Base-by-base conservation (phyloP, 2,888 invertebrate genomes). In the Pyrgus malvae region DNA sequence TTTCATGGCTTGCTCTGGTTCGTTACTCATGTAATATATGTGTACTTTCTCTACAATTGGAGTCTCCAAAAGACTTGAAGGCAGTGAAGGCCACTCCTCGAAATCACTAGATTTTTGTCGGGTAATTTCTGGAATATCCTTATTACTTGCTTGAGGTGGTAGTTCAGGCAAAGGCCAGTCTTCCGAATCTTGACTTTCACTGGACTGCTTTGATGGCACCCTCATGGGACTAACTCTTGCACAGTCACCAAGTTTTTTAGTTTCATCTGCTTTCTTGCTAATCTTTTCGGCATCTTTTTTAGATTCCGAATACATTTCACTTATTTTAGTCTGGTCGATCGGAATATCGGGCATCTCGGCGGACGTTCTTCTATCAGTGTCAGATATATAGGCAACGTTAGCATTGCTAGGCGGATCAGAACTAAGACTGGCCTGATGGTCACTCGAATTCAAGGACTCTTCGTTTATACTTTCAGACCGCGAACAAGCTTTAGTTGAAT, bases 311-410 rank as follows among this genome's bases (percentile, higher is more conserved):
- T 92, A 92, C 83, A 91, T 87, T 75, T 91, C 90, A 41, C 92
- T 89, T 41, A 91, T 88, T 57, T 92, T 92, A 2, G 91, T 88
- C 56, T 93, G 92, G 72, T 96, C 96, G 60, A 96, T 95, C 0
- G 95, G 96, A 65, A 96, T 93, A 66, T 96, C 96, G 0, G 96
- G 96, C 92, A 96, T 94, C 85, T 96, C 96, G 0, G 96, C 95
- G 0, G 96, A 96, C 1, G 96, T 96, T 65, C 96, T 91, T 60
- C 96, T 91, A 78, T 96, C 96, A 0, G 93, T 91, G 69, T 96
- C 96, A 0, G 96, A 96, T 67, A 95, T 94, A 70, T 95, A 94
- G n/a, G 93, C 93, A 33, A 93, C 90, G 68, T 93, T 93, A 7
- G 94, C 94, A 65, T 94, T 92, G 68, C 94, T 94, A 0, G 95